Percentiles rank a stretch among this genome's conserved stretches.
phyloP scores from a whole-genome alignment of 2,797 vertebrate genomes.

The Falco concolor region DNA sequence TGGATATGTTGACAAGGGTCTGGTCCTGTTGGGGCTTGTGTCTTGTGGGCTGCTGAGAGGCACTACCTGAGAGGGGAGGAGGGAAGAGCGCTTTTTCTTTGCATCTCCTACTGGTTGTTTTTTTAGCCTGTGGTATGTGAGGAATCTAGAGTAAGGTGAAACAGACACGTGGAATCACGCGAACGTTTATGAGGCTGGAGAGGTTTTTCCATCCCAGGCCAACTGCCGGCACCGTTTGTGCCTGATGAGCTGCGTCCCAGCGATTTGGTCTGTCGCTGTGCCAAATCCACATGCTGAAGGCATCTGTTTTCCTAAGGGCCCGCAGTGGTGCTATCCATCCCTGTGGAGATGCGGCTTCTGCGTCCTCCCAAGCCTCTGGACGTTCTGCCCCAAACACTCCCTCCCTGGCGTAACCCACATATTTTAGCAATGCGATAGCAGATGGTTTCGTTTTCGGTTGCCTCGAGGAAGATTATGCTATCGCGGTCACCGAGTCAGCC shows the following conservation, averaged over 20 bases:
- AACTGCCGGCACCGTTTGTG: neutral
- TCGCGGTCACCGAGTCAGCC: neutral
- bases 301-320: neutral
- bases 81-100: neutral
- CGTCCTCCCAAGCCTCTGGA: neutral
- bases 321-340: neutral
- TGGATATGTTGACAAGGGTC: neutral
- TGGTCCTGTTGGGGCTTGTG: fast-evolving
- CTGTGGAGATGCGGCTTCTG: neutral
- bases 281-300: neutral
- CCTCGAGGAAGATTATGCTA: neutral
- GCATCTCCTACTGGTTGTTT: neutral
- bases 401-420: neutral
- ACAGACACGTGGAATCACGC: neutral
- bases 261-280: fast-evolving
- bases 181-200: neutral
- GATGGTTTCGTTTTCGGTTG: neutral
- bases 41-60: fast-evolving
- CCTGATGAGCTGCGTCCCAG: neutral
- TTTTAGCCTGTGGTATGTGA: neutral
- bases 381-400: neutral
- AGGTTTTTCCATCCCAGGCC: neutral
- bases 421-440: neutral
- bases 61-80: neutral
- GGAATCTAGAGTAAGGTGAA: neutral